These are phyloP conservation scores for Eupithecia vulgata DNA, from an alignment of 2,888 invertebrate species.

Conservation along the genomic window DNA sequence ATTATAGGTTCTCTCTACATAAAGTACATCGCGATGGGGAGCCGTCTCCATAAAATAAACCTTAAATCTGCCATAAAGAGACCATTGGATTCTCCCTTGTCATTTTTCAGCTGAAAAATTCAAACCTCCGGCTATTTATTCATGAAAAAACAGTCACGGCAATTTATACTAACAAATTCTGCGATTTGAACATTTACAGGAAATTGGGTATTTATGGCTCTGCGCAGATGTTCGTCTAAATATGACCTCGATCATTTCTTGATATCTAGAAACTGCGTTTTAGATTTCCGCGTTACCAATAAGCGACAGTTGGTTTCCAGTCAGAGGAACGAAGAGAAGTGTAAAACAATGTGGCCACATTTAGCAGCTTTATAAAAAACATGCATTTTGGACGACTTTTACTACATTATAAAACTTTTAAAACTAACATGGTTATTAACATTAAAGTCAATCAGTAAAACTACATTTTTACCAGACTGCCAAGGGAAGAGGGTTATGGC, in stretches of 20 bases:
- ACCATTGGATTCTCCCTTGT: conserved; percentile 32
- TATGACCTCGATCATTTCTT: neutral
- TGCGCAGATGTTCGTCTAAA: neutral
- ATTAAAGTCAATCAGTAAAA: too few relatives aligned
- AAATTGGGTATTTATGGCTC: neutral
- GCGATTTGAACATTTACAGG: neutral
- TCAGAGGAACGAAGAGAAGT: too few relatives aligned
- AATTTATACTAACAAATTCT: conserved; percentile 1
- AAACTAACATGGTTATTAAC: too few relatives aligned
- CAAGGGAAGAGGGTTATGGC: too few relatives aligned
- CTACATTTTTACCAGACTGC: too few relatives aligned
- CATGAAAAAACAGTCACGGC: conserved; percentile 21
- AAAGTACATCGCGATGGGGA: conserved; percentile 37
- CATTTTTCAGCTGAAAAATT: conserved; percentile 42
- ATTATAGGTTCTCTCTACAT: conserved; percentile 36
- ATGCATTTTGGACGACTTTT: too few relatives aligned
- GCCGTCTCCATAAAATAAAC: conserved; percentile 35
- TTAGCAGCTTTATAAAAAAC: too few relatives aligned
- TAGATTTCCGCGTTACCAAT: neutral
- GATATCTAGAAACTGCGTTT: neutral
- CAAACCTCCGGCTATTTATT: conserved; percentile 38
- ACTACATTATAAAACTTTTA: too few relatives aligned
- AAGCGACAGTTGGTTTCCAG: too few relatives aligned
- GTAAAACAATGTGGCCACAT: too few relatives aligned
- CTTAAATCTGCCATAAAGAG: conserved; percentile 38